These are phyloP conservation scores for Drosophila pallidifrons DNA, from an alignment of 1,140 invertebrate species.

Conservation along the genomic window DNA sequence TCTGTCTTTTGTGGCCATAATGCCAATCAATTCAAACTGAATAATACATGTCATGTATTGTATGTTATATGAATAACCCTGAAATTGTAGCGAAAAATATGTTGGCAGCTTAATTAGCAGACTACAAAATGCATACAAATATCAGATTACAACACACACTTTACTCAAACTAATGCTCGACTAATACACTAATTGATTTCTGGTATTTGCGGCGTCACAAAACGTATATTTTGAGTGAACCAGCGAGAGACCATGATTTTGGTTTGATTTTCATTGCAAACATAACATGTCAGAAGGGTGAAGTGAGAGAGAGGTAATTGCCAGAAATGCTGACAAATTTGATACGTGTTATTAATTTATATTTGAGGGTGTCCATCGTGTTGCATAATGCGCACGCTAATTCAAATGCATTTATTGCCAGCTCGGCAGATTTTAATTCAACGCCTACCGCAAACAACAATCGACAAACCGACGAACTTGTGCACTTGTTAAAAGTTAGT, in stretches of 20 bases:
- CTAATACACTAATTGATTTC: constrained; percentile 60
- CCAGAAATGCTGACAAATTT: constrained; percentile 31
- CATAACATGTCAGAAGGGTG: constrained; percentile 1
- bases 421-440: constrained; percentile 29
- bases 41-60: not conserved
- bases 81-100: constrained; percentile 16
- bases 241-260: constrained; percentile 18
- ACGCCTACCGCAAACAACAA: constrained; percentile 23
- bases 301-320: not conserved
- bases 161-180: not conserved
- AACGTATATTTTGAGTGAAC: constrained; percentile 33
- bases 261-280: constrained; percentile 34
- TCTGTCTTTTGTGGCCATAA: constrained; percentile 4
- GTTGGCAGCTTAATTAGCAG: constrained; percentile 52
- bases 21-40: constrained; percentile 26
- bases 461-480: not conserved
- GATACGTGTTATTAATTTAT: constrained; percentile 63
- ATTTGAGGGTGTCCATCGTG: constrained; percentile 31
- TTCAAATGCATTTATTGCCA: constrained; percentile 56
- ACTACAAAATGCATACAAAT: constrained; percentile 35
- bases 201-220: constrained; percentile 42
- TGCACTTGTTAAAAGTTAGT: not conserved
- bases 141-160: constrained; percentile 40
- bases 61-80: not conserved
- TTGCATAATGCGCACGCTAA: constrained; percentile 29